A percentile compares a stretch with the other conserved stretches of the same genome.
These are phyloP conservation scores for Corvus cornix DNA, from an alignment of 2,113 vertebrate species.

Conservation along the genomic window DNA sequence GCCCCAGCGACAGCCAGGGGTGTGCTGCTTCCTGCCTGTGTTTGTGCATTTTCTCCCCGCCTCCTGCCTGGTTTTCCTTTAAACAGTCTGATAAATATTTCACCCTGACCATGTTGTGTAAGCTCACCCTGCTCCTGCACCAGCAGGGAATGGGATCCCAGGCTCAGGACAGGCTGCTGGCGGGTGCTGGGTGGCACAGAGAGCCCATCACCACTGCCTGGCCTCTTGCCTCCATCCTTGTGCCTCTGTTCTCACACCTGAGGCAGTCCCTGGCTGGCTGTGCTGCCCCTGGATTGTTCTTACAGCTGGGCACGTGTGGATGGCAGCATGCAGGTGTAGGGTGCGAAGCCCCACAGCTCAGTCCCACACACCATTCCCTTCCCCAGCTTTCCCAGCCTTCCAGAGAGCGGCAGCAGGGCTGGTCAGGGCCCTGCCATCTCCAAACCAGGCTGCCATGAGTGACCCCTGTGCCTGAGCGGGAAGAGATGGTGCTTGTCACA, in stretches of 20 bases:
- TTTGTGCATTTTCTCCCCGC: neutral
- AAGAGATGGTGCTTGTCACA: neutral
- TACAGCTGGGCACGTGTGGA: rapidly evolving
- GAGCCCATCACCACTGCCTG: neutral
- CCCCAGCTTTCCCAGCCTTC: neutral
- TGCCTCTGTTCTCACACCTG: rapidly evolving
- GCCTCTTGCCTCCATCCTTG: neutral
- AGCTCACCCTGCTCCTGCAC: neutral
- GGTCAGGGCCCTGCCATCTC: neutral
- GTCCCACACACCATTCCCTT: rapidly evolving
- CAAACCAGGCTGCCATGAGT: neutral
- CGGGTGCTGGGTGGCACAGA: neutral
- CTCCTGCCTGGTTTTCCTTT: neutral
- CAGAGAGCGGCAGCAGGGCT: rapidly evolving
- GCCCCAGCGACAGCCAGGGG: neutral
- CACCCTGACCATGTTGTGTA: neutral
- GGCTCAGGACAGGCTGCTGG: neutral
- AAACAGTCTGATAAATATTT: slow-evolving; percentile 19
- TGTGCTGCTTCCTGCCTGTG: rapidly evolving
- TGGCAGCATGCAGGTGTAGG: rapidly evolving
- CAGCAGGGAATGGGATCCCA: rapidly evolving
- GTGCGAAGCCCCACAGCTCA: neutral
- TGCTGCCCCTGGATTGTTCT: neutral
- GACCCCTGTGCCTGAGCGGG: neutral
- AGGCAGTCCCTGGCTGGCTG: neutral